Conservation (phyloP, 2,113 vertebrate genomes). For the Oncorhynchus keta region DNA sequence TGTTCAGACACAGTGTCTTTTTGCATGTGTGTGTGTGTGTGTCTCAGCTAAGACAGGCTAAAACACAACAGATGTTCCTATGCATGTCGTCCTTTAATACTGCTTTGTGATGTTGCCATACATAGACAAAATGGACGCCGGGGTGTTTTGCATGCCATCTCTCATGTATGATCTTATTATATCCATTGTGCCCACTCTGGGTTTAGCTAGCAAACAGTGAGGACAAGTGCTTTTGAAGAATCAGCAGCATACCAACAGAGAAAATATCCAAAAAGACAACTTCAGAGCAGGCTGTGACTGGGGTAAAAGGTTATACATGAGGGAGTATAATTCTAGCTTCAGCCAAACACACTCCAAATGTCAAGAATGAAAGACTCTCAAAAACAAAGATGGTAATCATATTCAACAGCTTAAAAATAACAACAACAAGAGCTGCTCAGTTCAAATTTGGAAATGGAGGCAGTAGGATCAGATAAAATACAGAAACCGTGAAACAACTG, state of each 20-base stretch:
- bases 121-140: no score
- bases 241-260: background rate
- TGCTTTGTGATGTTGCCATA: no score
- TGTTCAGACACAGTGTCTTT: background rate
- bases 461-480: background rate
- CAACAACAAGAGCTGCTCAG: background rate
- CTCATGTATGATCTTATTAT: conserved; percentile 52
- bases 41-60: no score
- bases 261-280: no score
- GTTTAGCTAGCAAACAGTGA: conserved; percentile 19
- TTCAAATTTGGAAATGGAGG: background rate
- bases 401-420: background rate
- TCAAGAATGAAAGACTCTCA: background rate
- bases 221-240: conserved; percentile 17
- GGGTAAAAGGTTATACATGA: no score
- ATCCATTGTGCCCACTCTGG: conserved; percentile 13
- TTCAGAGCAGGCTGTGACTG: no score
- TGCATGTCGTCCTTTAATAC: no score
- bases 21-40: no score
- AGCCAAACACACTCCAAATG: background rate
- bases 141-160: conserved; percentile 12
- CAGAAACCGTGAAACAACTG: background rate
- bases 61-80: no score
- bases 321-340: no score
- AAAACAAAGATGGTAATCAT: background rate